Conservation (phyloP, 2,888 invertebrate species). For the Eupithecia subumbrata region DNA sequence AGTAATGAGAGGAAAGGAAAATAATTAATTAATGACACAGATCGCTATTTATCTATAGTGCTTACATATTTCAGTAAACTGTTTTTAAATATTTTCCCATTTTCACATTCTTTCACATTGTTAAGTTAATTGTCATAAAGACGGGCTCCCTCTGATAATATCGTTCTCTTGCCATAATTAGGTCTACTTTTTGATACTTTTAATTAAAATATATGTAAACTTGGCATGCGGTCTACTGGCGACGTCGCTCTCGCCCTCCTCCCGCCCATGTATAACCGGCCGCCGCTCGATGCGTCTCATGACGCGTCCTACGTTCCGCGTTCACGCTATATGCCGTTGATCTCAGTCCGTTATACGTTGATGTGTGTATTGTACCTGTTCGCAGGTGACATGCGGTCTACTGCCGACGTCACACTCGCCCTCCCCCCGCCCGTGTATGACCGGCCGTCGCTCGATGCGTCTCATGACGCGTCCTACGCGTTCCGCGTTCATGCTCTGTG, state of each 20-base stretch:
- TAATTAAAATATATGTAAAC: too few relatives aligned
- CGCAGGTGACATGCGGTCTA: slow-evolving; percentile 28
- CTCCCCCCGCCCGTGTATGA: slow-evolving; percentile 12
- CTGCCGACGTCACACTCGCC: slow-evolving; percentile 2
- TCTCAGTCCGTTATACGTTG: too few relatives aligned
- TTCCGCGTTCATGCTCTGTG: slow-evolving; percentile 68
- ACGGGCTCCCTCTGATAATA: too few relatives aligned
- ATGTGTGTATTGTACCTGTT: slow-evolving; percentile 20
- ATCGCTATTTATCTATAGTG: too few relatives aligned
- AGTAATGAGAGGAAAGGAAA: too few relatives aligned
- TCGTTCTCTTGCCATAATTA: too few relatives aligned
- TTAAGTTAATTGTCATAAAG: too few relatives aligned
- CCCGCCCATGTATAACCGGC: slow-evolving; percentile 13
- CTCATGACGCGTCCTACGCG: slow-evolving; percentile 55
- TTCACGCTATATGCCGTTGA: slow-evolving; percentile 63
- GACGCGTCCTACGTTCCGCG: slow-evolving; percentile 57
- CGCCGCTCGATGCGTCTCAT: slow-evolving; percentile 40
- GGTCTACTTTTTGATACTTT: too few relatives aligned
- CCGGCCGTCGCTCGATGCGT: slow-evolving; percentile 21
- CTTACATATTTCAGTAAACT: too few relatives aligned
- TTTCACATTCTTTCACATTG: too few relatives aligned
- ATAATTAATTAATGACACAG: too few relatives aligned
- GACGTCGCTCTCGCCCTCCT: neutral
- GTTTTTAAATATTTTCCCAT: too few relatives aligned
- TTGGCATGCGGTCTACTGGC: slow-evolving; percentile 12